Percentiles rank a stretch among this genome's conserved stretches.
phyloP scores from a whole-genome alignment of 2,113 vertebrate species.

The Pteropus alecto region DNA sequence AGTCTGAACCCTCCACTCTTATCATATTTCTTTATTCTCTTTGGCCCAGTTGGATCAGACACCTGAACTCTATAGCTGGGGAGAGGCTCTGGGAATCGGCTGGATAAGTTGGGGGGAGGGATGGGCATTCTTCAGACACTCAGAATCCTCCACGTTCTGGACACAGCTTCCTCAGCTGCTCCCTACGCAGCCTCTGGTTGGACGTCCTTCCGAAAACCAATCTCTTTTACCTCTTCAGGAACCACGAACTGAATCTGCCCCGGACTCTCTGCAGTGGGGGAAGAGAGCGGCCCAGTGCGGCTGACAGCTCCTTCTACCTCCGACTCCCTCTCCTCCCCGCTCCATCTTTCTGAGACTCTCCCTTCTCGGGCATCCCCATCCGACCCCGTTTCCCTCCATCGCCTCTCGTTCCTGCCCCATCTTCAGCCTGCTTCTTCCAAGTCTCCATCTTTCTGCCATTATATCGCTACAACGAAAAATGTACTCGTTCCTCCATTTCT shows the following conservation, averaged over 20 bases:
- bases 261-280: accelerated
- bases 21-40: not conserved
- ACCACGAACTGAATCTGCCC: not conserved
- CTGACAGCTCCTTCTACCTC: accelerated
- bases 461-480: too few relatives aligned
- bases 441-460: too few relatives aligned
- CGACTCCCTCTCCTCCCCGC: too few relatives aligned
- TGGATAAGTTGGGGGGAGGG: not conserved
- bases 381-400: not conserved
- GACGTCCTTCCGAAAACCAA: not conserved
- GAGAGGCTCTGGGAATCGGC: accelerated
- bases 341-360: not conserved
- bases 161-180: not conserved
- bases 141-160: not conserved
- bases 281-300: accelerated
- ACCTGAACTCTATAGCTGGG: not conserved
- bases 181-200: not conserved
- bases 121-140: too few relatives aligned
- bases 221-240: not conserved
- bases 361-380: not conserved
- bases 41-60: not conserved
- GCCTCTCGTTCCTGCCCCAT: accelerated
- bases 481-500: not conserved
- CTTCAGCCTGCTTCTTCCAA: not conserved
- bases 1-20: accelerated